phyloP scores from a whole-genome alignment of 2,113 vertebrate genomes.

The Rhabdomys dilectus region DNA sequence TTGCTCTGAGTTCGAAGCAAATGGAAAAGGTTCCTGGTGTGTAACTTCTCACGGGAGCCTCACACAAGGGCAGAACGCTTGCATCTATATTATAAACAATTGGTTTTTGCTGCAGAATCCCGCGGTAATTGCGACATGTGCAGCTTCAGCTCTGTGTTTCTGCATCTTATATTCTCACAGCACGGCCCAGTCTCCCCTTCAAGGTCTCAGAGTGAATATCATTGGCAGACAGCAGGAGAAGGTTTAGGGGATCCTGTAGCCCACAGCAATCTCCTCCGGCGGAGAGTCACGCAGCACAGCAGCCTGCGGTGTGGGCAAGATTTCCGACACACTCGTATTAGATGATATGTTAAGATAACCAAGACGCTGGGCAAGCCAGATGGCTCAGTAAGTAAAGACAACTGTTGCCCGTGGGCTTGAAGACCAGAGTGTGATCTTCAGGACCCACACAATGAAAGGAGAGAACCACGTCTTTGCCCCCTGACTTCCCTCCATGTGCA shows the following conservation, averaged over 20 bases:
- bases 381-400: too few relatives aligned
- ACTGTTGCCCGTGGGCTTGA: neutral
- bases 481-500: neutral
- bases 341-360: too few relatives aligned
- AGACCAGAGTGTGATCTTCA: neutral
- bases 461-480: neutral
- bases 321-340: neutral
- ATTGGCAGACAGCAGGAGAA: neutral
- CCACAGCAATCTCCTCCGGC: neutral
- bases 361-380: neutral
- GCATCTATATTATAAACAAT: neutral
- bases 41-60: neutral
- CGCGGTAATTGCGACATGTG: neutral
- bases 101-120: neutral
- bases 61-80: neutral
- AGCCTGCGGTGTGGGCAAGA: fast-evolving
- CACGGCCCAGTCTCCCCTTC: fast-evolving
- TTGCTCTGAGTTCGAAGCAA: neutral
- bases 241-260: neutral
- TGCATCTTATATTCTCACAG: fast-evolving
- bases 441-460: neutral
- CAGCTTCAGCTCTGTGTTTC: fast-evolving
- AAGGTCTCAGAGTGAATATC: neutral
- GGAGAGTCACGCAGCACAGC: neutral
- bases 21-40: neutral